Evolutionary conservation across 2,888 invertebrate species (phyloP).

Genomic region (Strigamia crassipes): DNA sequence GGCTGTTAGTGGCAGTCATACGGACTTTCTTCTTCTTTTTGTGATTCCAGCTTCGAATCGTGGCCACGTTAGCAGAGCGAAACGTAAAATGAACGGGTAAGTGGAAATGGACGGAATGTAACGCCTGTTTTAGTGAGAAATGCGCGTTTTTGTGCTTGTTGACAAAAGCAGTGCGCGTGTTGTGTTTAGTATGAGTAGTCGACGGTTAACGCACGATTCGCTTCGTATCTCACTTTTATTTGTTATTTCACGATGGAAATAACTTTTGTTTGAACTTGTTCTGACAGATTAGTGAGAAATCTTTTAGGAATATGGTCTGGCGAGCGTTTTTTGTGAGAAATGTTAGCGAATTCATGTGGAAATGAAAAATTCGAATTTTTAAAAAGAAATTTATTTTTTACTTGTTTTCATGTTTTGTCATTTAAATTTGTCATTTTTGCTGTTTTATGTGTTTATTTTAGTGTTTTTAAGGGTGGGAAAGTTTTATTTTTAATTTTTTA

Average conservation of each 20-base stretch:
- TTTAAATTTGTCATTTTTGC: no score
- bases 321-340: background rate
- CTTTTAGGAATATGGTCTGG: background rate
- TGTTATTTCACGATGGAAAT: constrained; percentile 20
- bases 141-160: background rate
- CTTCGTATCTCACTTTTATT: background rate
- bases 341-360: background rate
- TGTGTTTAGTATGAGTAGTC: background rate
- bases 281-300: background rate
- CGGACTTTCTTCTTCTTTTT: constrained; percentile 22
- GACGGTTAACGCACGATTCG: background rate
- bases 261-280: constrained; percentile 1
- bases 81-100: constrained; percentile 28
- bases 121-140: background rate
- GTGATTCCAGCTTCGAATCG: background rate
- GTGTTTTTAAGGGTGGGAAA: no score
- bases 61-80: background rate
- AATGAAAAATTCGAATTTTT: background rate
- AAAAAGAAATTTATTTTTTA: background rate
- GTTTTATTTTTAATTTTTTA: no score
- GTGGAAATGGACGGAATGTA: background rate
- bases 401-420: no score
- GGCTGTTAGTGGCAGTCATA: constrained; percentile 16
- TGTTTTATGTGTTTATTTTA: no score
- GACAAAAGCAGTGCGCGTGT: constrained; percentile 8